Conservation (phyloP, 2,797 vertebrate species). For the Lacerta bilineata region DNA sequence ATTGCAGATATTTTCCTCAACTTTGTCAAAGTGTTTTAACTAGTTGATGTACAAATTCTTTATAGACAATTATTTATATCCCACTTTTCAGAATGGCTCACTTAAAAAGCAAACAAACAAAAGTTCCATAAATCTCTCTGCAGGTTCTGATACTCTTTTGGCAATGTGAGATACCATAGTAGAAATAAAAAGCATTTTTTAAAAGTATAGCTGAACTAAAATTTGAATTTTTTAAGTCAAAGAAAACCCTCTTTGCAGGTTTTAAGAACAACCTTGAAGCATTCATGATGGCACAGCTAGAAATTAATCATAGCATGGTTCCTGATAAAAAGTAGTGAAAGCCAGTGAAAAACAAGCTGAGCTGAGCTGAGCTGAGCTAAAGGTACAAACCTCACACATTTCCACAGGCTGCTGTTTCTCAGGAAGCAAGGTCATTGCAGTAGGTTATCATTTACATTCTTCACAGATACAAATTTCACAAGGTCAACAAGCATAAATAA, state of each 20-base stretch:
- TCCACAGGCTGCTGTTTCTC: slow-evolving; percentile 9
- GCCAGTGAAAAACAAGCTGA: neutral
- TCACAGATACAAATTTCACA: slow-evolving; percentile 28
- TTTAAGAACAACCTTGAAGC: neutral
- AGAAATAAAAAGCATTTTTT: neutral
- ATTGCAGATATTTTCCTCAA: neutral
- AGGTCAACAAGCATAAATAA: slow-evolving; percentile 33
- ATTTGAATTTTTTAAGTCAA: neutral
- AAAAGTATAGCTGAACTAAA: neutral
- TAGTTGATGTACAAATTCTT: neutral
- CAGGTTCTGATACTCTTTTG: neutral
- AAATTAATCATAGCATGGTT: fast-evolving
- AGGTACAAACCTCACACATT: neutral
- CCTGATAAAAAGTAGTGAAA: neutral
- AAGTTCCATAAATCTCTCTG: neutral
- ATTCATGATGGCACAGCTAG: slow-evolving; percentile 2
- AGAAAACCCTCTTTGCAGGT: neutral
- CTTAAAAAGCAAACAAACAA: neutral
- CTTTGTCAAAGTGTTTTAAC: neutral
- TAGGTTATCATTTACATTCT: slow-evolving; percentile 34
- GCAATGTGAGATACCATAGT: neutral
- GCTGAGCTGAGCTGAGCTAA: neutral
- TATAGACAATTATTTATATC: neutral
- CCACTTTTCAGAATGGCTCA: neutral
- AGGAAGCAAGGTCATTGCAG: neutral